phyloP scores from a whole-genome alignment of 2,888 invertebrate species.

The Punctoribates punctum region DNA sequence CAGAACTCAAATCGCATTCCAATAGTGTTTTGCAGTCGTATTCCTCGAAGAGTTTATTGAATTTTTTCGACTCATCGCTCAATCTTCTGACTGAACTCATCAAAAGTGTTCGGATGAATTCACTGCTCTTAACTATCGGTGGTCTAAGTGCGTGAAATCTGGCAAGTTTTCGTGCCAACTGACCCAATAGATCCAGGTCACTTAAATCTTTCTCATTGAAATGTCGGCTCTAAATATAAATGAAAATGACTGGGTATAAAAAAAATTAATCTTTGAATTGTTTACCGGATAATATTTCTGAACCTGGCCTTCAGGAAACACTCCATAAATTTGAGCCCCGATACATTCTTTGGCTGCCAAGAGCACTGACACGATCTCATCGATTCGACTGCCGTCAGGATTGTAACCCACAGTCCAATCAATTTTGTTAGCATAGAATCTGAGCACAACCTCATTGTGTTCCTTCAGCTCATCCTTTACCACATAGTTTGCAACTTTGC shows the following conservation, averaged over 20 bases:
- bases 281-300: conserved; percentile 67
- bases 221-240: no score
- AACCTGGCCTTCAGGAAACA: conserved; percentile 90
- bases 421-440: background rate
- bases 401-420: background rate
- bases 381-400: background rate
- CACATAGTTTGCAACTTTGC: background rate
- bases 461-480: background rate
- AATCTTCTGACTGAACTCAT: background rate
- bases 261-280: no score
- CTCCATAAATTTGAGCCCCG: conserved; percentile 88
- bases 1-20: conserved; percentile 30
- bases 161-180: background rate
- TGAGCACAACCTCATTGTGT: conserved; percentile 22
- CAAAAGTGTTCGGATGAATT: conserved; percentile 15
- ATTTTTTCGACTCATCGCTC: background rate
- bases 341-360: conserved; percentile 54
- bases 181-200: conserved; percentile 63
- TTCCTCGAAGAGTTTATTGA: background rate
- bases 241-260: no score
- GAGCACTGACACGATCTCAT: background rate
- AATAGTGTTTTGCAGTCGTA: conserved; percentile 5
- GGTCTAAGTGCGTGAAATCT: background rate
- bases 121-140: conserved; percentile 66
- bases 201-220: background rate